A percentile compares a stretch with the other conserved stretches of the same genome.
These are phyloP conservation scores for Epirrhoe alternata DNA, from an alignment of 2,888 invertebrate species.

Conservation along the genomic window DNA sequence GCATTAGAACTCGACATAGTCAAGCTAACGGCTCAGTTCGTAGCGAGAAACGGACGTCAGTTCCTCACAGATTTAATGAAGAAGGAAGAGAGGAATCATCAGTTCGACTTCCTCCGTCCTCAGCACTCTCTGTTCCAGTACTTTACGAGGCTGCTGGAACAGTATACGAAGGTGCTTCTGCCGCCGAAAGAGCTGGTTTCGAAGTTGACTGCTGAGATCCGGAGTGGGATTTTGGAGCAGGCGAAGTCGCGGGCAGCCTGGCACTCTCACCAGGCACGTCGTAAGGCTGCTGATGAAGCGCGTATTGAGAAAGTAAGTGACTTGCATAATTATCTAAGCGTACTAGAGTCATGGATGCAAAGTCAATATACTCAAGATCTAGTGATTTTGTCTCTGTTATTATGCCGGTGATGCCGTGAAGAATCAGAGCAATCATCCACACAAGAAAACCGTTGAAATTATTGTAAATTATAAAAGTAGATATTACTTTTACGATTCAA, in stretches of 20 bases:
- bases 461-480: too few species aligned
- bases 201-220: constrained; percentile 91
- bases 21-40: constrained; percentile 99
- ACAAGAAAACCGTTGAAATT: too few species aligned
- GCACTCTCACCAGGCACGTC: constrained; percentile 97
- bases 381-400: too few species aligned
- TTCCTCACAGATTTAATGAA: constrained; percentile 99
- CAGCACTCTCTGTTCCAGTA: constrained; percentile 99
- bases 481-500: too few species aligned
- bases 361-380: too few species aligned
- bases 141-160: constrained; percentile 98
- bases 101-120: constrained; percentile 99
- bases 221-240: constrained; percentile 90
- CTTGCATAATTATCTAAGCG: neutral
- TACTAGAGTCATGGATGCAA: too few species aligned
- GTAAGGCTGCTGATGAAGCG: constrained; percentile 97
- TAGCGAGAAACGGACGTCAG: constrained; percentile 98
- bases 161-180: constrained; percentile 98
- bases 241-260: constrained; percentile 98
- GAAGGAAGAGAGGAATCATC: constrained; percentile 98
- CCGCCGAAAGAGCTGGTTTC: constrained; percentile 96
- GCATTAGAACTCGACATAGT: constrained; percentile 99
- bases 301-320: constrained; percentile 90
- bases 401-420: too few species aligned
- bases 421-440: too few species aligned